Evolutionary conservation across 2,888 invertebrate genomes (phyloP).

Genomic region (Nomada flava): DNA sequence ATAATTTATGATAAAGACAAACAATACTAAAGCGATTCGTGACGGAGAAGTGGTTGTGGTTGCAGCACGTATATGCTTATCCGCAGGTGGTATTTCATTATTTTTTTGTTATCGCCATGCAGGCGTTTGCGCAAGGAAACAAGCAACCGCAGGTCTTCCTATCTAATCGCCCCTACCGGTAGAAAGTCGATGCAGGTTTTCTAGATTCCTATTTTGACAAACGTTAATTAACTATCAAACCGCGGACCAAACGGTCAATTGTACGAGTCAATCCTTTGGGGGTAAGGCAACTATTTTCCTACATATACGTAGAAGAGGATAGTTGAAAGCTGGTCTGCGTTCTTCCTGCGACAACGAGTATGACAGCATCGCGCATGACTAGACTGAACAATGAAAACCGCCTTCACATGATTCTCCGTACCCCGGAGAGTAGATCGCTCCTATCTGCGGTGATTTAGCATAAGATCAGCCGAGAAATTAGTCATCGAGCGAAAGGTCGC

Average conservation of each 20-base stretch:
- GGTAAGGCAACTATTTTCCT: not conserved
- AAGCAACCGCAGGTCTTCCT: constrained; percentile 17
- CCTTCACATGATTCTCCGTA: constrained; percentile 60
- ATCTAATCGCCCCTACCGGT: constrained; percentile 19
- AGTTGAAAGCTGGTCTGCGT: constrained; percentile 25
- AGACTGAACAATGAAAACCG: constrained; percentile 58
- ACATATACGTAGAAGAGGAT: not conserved
- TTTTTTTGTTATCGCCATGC: constrained; percentile 21
- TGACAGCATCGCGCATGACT: constrained; percentile 54
- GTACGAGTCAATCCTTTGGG: no score
- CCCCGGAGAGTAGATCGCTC: not conserved
- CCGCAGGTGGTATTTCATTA: constrained; percentile 39
- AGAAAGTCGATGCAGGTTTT: constrained; percentile 8
- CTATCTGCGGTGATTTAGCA: constrained; percentile 44
- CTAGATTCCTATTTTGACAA: not conserved
- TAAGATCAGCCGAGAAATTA: constrained; percentile 60
- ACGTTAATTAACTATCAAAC: not conserved
- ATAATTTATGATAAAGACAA: not conserved
- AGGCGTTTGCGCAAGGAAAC: constrained; percentile 43
- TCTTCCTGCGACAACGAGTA: constrained; percentile 15
- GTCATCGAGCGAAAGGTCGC: constrained; percentile 64
- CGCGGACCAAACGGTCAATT: not conserved
- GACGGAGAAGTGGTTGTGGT: not conserved
- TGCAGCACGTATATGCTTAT: constrained; percentile 8
- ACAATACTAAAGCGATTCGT: not conserved